These are phyloP conservation scores for Oreonectes daqikongensis DNA, from an alignment of 2,797 vertebrate genomes.

Conservation along the genomic window DNA sequence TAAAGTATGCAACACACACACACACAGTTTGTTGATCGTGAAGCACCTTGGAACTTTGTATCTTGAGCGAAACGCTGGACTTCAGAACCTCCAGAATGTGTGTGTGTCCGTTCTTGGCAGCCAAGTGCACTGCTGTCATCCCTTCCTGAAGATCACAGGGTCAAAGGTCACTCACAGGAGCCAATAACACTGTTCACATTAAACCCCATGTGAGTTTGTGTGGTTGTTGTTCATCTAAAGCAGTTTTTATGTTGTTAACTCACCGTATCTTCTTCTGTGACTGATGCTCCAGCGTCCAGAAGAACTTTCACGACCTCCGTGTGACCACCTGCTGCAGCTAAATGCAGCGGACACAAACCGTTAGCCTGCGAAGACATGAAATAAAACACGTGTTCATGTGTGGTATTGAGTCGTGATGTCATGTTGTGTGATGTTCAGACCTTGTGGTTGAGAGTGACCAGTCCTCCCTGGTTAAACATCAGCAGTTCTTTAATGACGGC, in stretches of 20 bases:
- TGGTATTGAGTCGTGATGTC: neutral
- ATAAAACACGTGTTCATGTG: neutral
- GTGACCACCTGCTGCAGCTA: constrained; percentile 68
- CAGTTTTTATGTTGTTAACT: neutral
- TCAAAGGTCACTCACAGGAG: constrained; percentile 1
- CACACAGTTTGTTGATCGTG: neutral
- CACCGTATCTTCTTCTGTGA: constrained; percentile 63
- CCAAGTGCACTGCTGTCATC: constrained; percentile 68
- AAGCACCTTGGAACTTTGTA: constrained; percentile 65
- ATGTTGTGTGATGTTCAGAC: constrained; percentile 48
- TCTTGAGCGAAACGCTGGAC: constrained; percentile 61
- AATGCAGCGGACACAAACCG: constrained; percentile 65
- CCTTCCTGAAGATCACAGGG: constrained; percentile 61
- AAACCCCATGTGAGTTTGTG: neutral
- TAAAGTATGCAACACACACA: too few relatives aligned
- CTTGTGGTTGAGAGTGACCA: constrained; percentile 64
- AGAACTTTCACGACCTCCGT: constrained; percentile 66
- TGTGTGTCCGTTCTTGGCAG: constrained; percentile 67
- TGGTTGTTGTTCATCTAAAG: neutral
- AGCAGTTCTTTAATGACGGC: constrained; percentile 69
- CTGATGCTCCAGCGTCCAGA: constrained; percentile 67
- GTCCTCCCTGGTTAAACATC: constrained; percentile 60
- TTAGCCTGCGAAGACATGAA: constrained; percentile 54
- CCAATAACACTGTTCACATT: neutral
- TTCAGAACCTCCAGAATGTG: constrained; percentile 68